Conservation (phyloP, 92 coral and sea anemone genomes). For the Palythoa heliodiscus region DNA sequence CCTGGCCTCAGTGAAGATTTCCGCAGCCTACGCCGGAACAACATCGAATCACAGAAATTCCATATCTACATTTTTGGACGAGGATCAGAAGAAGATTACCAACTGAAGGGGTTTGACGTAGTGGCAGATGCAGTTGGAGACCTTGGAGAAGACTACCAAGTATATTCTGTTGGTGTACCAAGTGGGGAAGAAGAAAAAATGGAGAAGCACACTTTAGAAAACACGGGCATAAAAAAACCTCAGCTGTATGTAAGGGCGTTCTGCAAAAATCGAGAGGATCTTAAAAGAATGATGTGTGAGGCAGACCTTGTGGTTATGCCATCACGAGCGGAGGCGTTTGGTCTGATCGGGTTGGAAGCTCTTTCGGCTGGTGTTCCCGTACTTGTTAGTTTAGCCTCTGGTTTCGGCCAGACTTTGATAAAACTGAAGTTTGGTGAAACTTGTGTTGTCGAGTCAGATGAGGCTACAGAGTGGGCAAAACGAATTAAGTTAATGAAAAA, state of each 20-base stretch:
- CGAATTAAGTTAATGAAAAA: not conserved
- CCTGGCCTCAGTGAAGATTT: constrained; percentile 38
- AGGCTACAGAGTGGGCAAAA: not conserved
- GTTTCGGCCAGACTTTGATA: not conserved
- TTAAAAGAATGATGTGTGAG: not conserved
- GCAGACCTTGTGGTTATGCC: constrained; percentile 2
- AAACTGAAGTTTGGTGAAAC: not conserved
- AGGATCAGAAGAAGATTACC: constrained; percentile 5
- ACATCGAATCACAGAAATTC: not conserved
- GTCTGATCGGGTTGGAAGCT: constrained; percentile 17
- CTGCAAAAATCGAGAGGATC: not conserved
- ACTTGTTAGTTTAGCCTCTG: not conserved
- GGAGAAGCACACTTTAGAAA: not conserved
- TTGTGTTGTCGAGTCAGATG: not conserved
- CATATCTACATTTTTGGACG: constrained; percentile 36
- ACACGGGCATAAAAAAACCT: not conserved
- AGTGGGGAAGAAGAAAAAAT: not conserved
- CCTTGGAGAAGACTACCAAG: constrained; percentile 5
- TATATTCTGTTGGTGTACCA: constrained; percentile 42
- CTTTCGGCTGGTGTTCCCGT: not conserved
- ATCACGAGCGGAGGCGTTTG: constrained; percentile 18
- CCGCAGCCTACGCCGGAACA: not conserved
- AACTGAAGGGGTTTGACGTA: constrained; percentile 32
- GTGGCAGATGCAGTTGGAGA: constrained; percentile 31
- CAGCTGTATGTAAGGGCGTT: not conserved